phyloP scores from a whole-genome alignment of 1,140 invertebrate genomes.

The Neocloeon triangulifer region DNA sequence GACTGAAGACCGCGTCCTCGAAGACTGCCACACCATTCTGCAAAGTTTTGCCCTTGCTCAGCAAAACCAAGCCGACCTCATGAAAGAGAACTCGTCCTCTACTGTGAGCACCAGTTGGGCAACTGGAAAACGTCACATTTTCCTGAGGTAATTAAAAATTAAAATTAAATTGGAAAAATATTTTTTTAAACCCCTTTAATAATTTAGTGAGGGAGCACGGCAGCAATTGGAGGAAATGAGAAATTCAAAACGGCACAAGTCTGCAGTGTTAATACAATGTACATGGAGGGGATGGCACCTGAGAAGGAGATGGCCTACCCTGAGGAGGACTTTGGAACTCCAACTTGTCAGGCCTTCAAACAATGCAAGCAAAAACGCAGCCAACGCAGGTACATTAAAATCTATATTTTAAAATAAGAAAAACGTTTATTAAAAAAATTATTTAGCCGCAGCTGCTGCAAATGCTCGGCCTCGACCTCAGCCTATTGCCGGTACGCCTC shows the following conservation, averaged over 20 bases:
- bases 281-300: conserved; percentile 60
- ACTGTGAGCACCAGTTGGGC: conserved; percentile 53
- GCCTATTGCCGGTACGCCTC: conserved; percentile 67
- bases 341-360: no score
- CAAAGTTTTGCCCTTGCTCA: no score
- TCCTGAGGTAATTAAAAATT: conserved; percentile 43
- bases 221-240: conserved; percentile 68
- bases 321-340: conserved; percentile 23
- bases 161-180: no score
- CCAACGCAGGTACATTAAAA: no score
- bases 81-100: conserved; percentile 11
- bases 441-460: no score
- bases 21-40: conserved; percentile 61
- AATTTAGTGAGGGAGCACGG: conserved; percentile 61
- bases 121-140: conserved; percentile 79
- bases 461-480: conserved; percentile 58
- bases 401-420: no score
- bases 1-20: conserved; percentile 55
- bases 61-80: no score
- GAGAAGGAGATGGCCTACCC: conserved; percentile 39
- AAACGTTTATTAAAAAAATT: no score
- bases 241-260: conserved; percentile 46
- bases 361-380: no score
- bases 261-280: conserved; percentile 51
- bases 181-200: not conserved